phyloP scores from a whole-genome alignment of 2,797 vertebrate genomes.

The Harpagifer antarcticus region DNA sequence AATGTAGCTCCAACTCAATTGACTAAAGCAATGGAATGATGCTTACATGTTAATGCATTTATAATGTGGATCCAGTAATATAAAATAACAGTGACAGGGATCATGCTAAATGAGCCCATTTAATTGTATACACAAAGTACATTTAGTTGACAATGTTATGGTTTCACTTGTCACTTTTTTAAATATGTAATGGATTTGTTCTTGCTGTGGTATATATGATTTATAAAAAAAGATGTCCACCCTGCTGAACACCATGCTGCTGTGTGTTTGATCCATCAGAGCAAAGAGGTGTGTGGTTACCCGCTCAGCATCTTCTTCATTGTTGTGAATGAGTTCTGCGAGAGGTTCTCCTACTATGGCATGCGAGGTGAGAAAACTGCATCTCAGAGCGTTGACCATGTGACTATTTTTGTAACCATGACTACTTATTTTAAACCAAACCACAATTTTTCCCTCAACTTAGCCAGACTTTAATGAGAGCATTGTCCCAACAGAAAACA shows the following conservation, averaged over 20 bases:
- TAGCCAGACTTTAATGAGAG: too few relatives aligned
- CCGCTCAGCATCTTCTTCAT: slow-evolving; percentile 97
- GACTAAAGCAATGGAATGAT: not conserved
- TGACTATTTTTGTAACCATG: not conserved
- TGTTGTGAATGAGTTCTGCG: slow-evolving; percentile 95
- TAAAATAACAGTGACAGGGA: not conserved
- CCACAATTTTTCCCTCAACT: too few relatives aligned
- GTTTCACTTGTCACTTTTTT: not conserved
- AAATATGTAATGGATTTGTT: not conserved
- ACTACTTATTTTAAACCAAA: not conserved
- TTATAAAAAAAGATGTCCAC: not conserved
- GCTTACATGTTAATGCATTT: not conserved
- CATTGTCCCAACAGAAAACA: too few relatives aligned
- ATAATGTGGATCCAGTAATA: not conserved
- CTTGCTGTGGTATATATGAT: not conserved
- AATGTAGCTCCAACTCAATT: not conserved
- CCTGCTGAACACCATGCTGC: not conserved
- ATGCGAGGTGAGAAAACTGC: slow-evolving; percentile 89
- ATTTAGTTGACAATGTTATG: not conserved
- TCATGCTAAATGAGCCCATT: not conserved
- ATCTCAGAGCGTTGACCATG: not conserved
- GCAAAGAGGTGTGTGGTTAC: slow-evolving; percentile 83
- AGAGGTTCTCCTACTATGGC: slow-evolving; percentile 98
- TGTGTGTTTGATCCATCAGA: slow-evolving; percentile 58
- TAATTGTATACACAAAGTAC: not conserved